Evolutionary conservation across 2,797 vertebrate species (phyloP).

Genomic region (Adrianichthys oophorus): DNA sequence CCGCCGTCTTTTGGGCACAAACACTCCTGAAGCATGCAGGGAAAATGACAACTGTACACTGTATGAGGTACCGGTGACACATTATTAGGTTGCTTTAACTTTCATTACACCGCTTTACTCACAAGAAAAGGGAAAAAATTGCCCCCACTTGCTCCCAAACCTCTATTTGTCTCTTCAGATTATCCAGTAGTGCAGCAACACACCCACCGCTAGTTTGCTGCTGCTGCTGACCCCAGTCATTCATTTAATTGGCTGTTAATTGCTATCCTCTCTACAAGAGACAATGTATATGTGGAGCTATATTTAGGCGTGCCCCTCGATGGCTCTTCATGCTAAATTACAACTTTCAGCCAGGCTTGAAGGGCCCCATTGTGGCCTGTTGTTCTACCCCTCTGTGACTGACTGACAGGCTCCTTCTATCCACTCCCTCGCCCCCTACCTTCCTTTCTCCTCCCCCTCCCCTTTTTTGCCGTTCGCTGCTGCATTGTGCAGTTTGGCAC

Average conservation of each 20-base stretch:
- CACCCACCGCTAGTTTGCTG: slow-evolving; percentile 73
- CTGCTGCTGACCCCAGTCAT: slow-evolving; percentile 77
- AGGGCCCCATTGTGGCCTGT: slow-evolving; percentile 81
- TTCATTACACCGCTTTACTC: slow-evolving; percentile 59
- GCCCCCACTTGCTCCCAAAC: slow-evolving; percentile 38
- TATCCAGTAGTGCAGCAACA: slow-evolving; percentile 64
- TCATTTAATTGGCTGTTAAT: slow-evolving; percentile 83
- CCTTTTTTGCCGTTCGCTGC: slow-evolving; percentile 54
- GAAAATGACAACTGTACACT: background rate
- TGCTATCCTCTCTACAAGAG: slow-evolving; percentile 77
- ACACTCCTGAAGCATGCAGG: slow-evolving; percentile 6
- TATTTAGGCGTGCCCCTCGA: slow-evolving; percentile 76
- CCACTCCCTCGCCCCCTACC: slow-evolving; percentile 32
- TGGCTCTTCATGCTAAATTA: slow-evolving; percentile 80
- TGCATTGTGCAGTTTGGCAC: slow-evolving; percentile 53
- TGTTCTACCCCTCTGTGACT: slow-evolving; percentile 76
- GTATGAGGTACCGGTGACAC: slow-evolving; percentile 47
- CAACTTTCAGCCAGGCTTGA: slow-evolving; percentile 79
- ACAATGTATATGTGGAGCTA: slow-evolving; percentile 77
- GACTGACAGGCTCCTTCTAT: slow-evolving; percentile 68
- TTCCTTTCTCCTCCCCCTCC: slow-evolving; percentile 41
- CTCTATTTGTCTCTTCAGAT: slow-evolving; percentile 66
- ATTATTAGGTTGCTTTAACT: slow-evolving; percentile 60
- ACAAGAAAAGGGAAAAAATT: slow-evolving; percentile 56
- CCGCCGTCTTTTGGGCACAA: slow-evolving; percentile 3